Evolutionary conservation across 2,113 vertebrate genomes (phyloP).

Genomic region (Microtus oregoni): DNA sequence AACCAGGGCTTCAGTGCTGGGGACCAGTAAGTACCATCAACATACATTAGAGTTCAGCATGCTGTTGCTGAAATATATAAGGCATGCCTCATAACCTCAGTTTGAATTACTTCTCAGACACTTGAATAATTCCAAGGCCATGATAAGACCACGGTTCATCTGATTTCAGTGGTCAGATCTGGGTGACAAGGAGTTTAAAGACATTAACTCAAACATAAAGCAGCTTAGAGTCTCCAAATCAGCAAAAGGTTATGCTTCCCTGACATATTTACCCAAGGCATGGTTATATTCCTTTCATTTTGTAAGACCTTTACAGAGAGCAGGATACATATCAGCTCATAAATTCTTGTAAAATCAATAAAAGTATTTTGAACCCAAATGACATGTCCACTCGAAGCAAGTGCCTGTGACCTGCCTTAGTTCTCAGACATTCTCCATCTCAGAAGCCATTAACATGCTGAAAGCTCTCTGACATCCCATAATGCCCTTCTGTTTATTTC

Average conservation of each 20-base stretch:
- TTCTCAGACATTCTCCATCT: neutral
- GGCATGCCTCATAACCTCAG: neutral
- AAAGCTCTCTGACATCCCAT: neutral
- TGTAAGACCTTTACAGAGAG: constrained; percentile 37
- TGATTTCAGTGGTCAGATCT: neutral
- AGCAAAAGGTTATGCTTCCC: neutral
- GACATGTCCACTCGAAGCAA: neutral
- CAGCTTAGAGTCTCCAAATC: neutral
- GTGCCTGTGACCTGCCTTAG: neutral
- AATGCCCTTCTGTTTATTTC: neutral
- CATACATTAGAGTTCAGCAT: neutral
- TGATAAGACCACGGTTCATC: neutral
- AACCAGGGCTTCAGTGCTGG: neutral
- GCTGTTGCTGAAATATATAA: neutral
- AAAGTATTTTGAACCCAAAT: constrained; percentile 4
- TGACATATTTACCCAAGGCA: constrained; percentile 43
- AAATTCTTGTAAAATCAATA: neutral
- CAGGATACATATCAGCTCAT: neutral
- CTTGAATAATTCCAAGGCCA: constrained; percentile 5
- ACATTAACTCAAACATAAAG: constrained; percentile 51
- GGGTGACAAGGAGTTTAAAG: constrained; percentile 34
- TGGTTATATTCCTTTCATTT: constrained; percentile 44
- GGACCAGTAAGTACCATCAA: neutral
- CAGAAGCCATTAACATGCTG: neutral
- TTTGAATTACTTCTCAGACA: constrained; percentile 26